Percentiles rank a stretch among this genome's conserved stretches.
Conservation (phyloP, 2,888 invertebrate species). For the Drosophila buzzatii region DNA sequence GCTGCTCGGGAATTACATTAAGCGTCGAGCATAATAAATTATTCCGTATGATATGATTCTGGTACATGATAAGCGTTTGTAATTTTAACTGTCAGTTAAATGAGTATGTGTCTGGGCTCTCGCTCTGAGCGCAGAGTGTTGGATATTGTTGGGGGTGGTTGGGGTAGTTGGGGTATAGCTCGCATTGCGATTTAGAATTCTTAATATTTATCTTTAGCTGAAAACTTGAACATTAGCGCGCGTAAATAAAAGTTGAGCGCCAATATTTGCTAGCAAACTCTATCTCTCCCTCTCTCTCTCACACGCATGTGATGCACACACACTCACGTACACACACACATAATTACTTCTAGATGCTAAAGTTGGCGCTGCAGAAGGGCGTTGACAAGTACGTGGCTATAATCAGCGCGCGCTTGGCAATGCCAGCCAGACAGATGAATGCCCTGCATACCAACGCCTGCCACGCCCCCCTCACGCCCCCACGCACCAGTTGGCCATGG, state of each 20-base stretch:
- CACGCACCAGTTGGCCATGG: not conserved
- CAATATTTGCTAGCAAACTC: constrained; percentile 66
- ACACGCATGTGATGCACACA: constrained; percentile 26
- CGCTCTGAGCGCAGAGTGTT: not conserved
- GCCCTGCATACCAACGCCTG: not conserved
- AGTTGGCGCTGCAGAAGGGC: constrained; percentile 46
- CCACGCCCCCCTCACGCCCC: constrained; percentile 6
- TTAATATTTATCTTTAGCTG: constrained; percentile 76
- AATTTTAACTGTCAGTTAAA: constrained; percentile 81
- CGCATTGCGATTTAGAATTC: constrained; percentile 73
- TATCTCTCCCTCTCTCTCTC: not conserved
- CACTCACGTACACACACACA: constrained; percentile 26
- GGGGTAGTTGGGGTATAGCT: not conserved
- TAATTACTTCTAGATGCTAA: constrained; percentile 58
- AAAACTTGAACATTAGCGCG: constrained; percentile 78
- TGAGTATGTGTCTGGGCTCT: constrained; percentile 62
- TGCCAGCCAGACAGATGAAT: constrained; percentile 21
- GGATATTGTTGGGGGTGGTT: not conserved
- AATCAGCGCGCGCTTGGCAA: constrained; percentile 59
- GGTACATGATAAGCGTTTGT: constrained; percentile 80
- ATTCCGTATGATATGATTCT: constrained; percentile 81
- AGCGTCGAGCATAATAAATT: constrained; percentile 79
- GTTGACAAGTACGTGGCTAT: constrained; percentile 77
- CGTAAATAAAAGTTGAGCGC: constrained; percentile 76
- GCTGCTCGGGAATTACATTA: constrained; percentile 77